Percentiles rank a stretch among this genome's conserved stretches.
These are phyloP conservation scores for Poecile montanus DNA, from an alignment of 2,797 vertebrate species.

Conservation along the genomic window DNA sequence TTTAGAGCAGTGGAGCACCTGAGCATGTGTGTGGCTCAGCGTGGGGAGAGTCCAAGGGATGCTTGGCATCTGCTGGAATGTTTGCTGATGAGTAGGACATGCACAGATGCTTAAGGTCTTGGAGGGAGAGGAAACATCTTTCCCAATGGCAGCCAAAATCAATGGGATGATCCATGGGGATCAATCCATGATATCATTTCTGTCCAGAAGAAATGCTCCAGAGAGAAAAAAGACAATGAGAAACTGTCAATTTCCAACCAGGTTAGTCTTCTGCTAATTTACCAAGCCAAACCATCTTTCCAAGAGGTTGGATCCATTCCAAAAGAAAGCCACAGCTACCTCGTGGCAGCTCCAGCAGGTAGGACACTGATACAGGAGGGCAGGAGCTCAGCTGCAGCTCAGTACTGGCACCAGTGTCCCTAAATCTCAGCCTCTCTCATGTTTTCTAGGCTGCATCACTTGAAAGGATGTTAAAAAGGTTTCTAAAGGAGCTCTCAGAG, in stretches of 20 bases:
- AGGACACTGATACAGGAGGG: neutral
- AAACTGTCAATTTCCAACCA: neutral
- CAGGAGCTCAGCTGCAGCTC: neutral
- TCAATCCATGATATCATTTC: neutral
- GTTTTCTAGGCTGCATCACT: neutral
- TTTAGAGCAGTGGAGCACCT: constrained; percentile 50
- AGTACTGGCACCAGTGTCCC: rapidly evolving
- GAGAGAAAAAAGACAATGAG: neutral
- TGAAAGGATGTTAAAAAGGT: neutral
- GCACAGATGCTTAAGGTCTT: neutral
- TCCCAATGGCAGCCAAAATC: neutral
- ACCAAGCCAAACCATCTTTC: neutral
- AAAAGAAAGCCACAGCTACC: neutral
- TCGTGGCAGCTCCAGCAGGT: neutral
- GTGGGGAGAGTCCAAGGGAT: neutral
- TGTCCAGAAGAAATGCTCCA: neutral
- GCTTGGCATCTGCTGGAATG: constrained; percentile 23
- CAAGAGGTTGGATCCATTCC: neutral
- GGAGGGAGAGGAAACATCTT: neutral
- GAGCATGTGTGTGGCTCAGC: neutral
- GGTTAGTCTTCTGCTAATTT: neutral
- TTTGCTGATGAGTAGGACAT: neutral
- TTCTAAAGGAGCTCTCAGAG: neutral
- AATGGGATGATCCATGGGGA: neutral
- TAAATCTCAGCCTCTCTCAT: neutral